Evolutionary conservation across 2,797 vertebrate species (phyloP).

Genomic region (Natrix natrix): DNA sequence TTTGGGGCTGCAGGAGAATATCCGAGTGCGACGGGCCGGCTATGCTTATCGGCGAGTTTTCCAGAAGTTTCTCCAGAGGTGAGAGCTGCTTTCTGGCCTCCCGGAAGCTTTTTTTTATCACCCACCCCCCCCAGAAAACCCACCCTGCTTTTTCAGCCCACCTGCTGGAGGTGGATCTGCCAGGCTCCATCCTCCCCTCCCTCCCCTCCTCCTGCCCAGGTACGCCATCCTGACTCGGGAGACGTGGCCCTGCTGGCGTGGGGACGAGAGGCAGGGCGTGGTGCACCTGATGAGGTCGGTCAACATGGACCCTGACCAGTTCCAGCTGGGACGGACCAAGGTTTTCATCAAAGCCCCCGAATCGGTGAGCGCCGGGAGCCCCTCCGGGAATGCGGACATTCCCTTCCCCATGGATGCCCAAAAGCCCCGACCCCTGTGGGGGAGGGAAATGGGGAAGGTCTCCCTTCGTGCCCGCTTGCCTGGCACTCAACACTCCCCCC

Average conservation of each 20-base stretch:
- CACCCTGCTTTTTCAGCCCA: too few relatives aligned
- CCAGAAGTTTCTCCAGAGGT: conserved; percentile 83
- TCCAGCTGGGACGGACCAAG: conserved; percentile 80
- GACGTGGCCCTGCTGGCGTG: conserved; percentile 79
- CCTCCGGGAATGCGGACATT: fast-evolving
- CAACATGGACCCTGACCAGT: conserved; percentile 84
- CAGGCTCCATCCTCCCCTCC: background rate
- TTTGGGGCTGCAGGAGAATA: conserved; percentile 82
- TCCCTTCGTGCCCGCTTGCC: background rate
- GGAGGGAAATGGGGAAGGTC: background rate
- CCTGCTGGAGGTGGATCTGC: background rate
- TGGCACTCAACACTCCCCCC: background rate
- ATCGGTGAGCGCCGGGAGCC: conserved; percentile 67
- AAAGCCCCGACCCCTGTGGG: fast-evolving
- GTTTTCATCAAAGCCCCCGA: conserved; percentile 86
- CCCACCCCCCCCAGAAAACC: fast-evolving
- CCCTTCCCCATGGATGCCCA: background rate
- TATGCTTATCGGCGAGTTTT: conserved; percentile 79
- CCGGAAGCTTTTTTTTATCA: too few relatives aligned
- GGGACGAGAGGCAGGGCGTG: conserved; percentile 76
- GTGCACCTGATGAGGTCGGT: conserved; percentile 79
- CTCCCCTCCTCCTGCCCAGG: conserved; percentile 54
- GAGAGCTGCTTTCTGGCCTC: background rate
- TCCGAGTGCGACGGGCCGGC: conserved; percentile 80
- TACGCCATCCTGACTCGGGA: conserved; percentile 83